A percentile compares a stretch with the other conserved stretches of the same genome.
Evolutionary conservation across 2,888 invertebrate genomes (phyloP).

Genomic region (Buathra laborator): DNA sequence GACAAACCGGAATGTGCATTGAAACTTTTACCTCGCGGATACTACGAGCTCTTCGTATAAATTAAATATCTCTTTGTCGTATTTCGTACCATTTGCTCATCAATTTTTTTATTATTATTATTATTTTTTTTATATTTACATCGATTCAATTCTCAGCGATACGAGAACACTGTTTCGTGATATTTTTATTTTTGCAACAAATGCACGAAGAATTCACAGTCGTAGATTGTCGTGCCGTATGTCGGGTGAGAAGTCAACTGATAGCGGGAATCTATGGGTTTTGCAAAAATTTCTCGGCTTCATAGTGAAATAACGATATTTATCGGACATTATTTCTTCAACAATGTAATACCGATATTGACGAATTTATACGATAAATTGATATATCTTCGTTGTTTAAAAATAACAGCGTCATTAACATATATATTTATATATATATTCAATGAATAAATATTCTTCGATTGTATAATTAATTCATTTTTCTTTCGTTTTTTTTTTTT

Average conservation of each 20-base stretch:
- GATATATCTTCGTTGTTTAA: constrained; percentile 7
- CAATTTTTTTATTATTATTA: background rate
- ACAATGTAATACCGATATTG: constrained; percentile 23
- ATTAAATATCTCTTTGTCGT: constrained; percentile 23
- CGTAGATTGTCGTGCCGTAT: constrained; percentile 30
- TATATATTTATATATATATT: background rate
- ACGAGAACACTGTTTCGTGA: too few relatives aligned
- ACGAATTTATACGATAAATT: constrained; percentile 3
- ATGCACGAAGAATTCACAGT: background rate
- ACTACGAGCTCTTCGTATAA: constrained; percentile 36
- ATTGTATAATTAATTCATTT: constrained; percentile 12
- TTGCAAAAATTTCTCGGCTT: constrained; percentile 25
- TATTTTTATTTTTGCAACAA: background rate
- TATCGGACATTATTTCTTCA: constrained; percentile 20
- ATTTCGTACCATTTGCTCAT: background rate
- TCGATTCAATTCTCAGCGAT: background rate
- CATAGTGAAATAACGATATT: constrained; percentile 29
- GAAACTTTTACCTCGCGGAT: constrained; percentile 62
- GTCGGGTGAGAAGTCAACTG: constrained; percentile 30
- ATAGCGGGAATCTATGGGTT: constrained; percentile 27
- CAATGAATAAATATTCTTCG: constrained; percentile 12
- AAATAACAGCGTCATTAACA: background rate
- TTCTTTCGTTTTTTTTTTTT: constrained; percentile 58
- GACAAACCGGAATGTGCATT: constrained; percentile 68
- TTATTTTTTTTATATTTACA: background rate